These are phyloP conservation scores for Antechinus stuartii DNA, from an alignment of 2,113 vertebrate genomes.

Conservation along the genomic window DNA sequence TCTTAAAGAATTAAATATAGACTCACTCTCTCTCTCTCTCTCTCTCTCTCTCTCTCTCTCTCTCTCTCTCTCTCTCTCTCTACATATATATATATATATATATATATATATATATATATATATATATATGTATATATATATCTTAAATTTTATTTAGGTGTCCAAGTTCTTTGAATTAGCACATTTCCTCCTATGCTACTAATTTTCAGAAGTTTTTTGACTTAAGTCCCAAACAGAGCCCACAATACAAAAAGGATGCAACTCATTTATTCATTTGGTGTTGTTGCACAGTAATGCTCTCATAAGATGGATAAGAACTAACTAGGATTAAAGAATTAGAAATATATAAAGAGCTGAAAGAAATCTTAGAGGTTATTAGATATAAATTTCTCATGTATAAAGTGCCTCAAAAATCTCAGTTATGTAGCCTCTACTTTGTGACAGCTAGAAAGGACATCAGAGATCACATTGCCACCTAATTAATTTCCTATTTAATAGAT, in stretches of 20 bases:
- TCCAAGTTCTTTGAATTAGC: background rate
- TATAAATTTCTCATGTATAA: background rate
- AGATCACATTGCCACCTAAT: background rate
- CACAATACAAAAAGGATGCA: background rate
- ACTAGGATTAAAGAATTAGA: background rate
- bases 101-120: too few species aligned
- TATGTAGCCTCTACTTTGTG: background rate
- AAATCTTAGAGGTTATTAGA: background rate
- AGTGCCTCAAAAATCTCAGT: background rate
- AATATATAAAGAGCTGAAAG: background rate
- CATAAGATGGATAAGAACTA: background rate
- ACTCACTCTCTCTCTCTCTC: too few species aligned
- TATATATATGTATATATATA: background rate
- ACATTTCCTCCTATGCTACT: background rate
- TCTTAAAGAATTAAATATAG: background rate
- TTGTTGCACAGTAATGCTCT: background rate
- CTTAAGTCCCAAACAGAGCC: background rate
- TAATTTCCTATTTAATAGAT: background rate
- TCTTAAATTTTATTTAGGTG: constrained; percentile 28
- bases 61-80: too few species aligned
- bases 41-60: too few species aligned
- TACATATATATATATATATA: too few species aligned
- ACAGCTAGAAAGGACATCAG: background rate
- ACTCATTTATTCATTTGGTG: background rate
- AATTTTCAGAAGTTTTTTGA: constrained; percentile 35